phyloP scores from a whole-genome alignment of 2,797 vertebrate genomes.

The Urocyon cinereoargenteus region DNA sequence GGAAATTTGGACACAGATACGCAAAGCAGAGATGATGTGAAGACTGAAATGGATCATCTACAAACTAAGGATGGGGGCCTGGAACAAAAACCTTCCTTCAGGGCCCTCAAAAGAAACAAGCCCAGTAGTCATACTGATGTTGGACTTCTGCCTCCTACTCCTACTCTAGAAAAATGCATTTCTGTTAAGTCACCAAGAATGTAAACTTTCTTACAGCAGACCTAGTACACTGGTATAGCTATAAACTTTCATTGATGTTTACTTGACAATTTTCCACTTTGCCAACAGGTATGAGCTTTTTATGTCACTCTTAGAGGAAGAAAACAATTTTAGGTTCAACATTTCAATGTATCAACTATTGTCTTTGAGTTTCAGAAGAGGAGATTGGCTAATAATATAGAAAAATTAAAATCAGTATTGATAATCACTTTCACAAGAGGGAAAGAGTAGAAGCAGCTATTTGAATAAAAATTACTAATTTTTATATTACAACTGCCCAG shows the following conservation, averaged over 20 bases:
- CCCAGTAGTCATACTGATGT: not conserved
- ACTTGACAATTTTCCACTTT: not conserved
- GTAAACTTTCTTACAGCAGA: not conserved
- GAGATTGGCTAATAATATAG: not conserved
- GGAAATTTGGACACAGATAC: not conserved
- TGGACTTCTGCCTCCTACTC: not conserved
- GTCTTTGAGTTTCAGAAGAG: not conserved
- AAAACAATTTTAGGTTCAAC: constrained; percentile 1
- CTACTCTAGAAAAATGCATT: not conserved
- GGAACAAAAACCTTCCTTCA: not conserved
- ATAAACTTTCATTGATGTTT: not conserved
- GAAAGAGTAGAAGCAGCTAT: not conserved
- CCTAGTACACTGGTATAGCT: not conserved
- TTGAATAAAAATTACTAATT: not conserved
- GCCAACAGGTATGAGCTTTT: not conserved
- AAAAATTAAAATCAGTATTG: not conserved
- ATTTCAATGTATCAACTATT: not conserved
- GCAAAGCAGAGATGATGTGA: not conserved
- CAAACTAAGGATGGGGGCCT: not conserved
- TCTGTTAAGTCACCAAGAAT: not conserved
- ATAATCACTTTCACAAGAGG: not conserved
- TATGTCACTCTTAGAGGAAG: not conserved
- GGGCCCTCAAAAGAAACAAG: not conserved
- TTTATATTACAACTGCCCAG: not conserved
- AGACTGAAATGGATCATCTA: not conserved